phyloP scores from a whole-genome alignment of 2,888 invertebrate genomes.

The Aromia moschata region DNA sequence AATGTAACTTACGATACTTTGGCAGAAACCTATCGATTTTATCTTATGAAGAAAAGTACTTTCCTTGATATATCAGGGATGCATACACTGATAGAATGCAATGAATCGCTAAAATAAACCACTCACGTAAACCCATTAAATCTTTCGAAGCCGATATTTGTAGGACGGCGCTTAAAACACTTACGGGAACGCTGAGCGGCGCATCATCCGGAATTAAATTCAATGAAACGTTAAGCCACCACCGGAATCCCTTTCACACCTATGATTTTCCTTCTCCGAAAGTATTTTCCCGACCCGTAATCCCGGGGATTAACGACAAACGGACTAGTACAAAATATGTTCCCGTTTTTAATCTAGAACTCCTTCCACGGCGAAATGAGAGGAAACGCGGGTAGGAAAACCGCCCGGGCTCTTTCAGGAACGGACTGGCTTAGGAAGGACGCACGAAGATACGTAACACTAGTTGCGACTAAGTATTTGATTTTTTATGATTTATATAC shows the following conservation, averaged over 20 bases:
- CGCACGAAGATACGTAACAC: too few relatives aligned
- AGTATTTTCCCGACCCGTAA: constrained; percentile 28
- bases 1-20: too few relatives aligned
- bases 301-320: constrained; percentile 27
- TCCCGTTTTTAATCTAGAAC: constrained; percentile 25
- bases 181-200: neutral
- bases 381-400: constrained; percentile 8
- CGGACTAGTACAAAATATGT: constrained; percentile 27
- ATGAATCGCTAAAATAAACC: too few relatives aligned
- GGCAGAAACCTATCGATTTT: too few relatives aligned
- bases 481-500: too few relatives aligned
- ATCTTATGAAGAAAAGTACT: too few relatives aligned
- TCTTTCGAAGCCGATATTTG: too few relatives aligned
- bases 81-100: too few relatives aligned
- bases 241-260: neutral
- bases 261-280: constrained; percentile 7
- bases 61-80: too few relatives aligned
- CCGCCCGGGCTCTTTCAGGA: neutral
- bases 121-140: too few relatives aligned
- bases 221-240: neutral
- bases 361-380: constrained; percentile 11
- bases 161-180: neutral
- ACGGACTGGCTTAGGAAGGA: too few relatives aligned
- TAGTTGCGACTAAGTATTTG: too few relatives aligned
- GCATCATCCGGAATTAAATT: neutral